A percentile compares a stretch with the other conserved stretches of the same genome.
These are phyloP conservation scores for Gorsachius goisagi DNA, from an alignment of 2,113 vertebrate species.

Conservation along the genomic window DNA sequence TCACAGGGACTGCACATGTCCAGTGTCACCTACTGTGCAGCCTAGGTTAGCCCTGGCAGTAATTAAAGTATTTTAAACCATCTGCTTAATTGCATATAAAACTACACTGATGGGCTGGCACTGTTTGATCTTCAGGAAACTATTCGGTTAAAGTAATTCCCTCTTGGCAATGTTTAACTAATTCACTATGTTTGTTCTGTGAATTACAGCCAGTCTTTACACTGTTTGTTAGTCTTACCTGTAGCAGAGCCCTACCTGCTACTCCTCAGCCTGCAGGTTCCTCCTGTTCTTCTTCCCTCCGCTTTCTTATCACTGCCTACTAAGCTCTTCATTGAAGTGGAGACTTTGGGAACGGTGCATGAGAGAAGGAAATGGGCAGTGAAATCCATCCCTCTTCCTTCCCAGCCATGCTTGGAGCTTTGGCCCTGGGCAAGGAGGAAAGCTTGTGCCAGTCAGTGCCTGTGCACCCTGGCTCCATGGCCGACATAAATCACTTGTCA, in stretches of 20 bases:
- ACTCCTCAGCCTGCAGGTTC: background rate
- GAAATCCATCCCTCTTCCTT: background rate
- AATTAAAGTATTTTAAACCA: conserved; percentile 25
- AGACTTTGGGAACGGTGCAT: background rate
- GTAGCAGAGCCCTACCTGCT: background rate
- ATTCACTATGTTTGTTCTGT: background rate
- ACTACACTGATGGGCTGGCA: background rate
- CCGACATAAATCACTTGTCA: background rate
- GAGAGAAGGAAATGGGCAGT: background rate
- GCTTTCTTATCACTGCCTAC: background rate
- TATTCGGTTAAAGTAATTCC: background rate
- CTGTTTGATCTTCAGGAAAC: conserved; percentile 7
- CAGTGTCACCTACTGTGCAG: background rate
- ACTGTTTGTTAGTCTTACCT: background rate
- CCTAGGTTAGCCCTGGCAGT: background rate
- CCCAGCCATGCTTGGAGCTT: background rate
- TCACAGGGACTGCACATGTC: background rate
- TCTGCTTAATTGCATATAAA: conserved; percentile 7
- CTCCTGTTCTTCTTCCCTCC: background rate
- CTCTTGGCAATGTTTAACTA: background rate
- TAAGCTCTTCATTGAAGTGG: background rate
- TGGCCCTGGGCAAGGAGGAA: background rate
- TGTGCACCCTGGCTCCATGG: background rate
- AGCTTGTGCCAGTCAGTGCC: background rate
- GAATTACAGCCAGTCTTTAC: background rate